Base-by-base conservation (phyloP, 2,797 vertebrate genomes). In the Prunella strophiata region DNA sequence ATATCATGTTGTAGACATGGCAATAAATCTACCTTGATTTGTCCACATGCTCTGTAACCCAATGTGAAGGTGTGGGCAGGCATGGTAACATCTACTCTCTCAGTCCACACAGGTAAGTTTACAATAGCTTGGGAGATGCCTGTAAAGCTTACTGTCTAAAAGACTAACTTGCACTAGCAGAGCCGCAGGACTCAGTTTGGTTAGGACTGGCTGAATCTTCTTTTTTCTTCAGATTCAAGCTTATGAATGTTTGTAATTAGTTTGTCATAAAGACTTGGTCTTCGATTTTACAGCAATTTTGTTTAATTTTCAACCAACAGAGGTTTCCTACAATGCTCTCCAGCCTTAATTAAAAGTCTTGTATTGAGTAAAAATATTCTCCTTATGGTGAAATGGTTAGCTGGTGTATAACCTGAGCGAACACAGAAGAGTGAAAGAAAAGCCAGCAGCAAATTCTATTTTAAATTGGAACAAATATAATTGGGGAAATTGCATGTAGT, bases 1-100 rank as follows among this genome's bases (percentile, higher is more conserved):
- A 34, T 51, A 23, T 10, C 13, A 4, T 40, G 10, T 2, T 27
- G 8, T 10, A 45, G 52, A 30, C 14, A 23, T 0, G 5, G 7
- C 12, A 34, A 20, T 51, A 88, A 72, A 47, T 50, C 38, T 48
- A 4, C 11, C 7, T 65, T 4, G 11, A 13, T 65, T 74, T 61
- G 23, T 54, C n/a, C 73, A 22, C 14, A 19, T 26, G 13, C 11
- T 74, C 16, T 85, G 36, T 22, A 67, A 38, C 17, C 14, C 59
- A 61, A 2, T 0, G 0, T 16, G 61, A 45, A 80, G 17, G 3
- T 45, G 1, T 16, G 9, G 42, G 8, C 8, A 43, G 18, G 23
- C 2, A 6, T 30, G 22, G 4, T 26, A 91, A 15, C 5, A 7
- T 4, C 13, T 55, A 2, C 14, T 47, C 13, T 62, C 62, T 61